A percentile compares a stretch with the other conserved stretches of the same genome.
Conservation (phyloP, 2,888 invertebrate species). For the Epinotia demarniana region DNA sequence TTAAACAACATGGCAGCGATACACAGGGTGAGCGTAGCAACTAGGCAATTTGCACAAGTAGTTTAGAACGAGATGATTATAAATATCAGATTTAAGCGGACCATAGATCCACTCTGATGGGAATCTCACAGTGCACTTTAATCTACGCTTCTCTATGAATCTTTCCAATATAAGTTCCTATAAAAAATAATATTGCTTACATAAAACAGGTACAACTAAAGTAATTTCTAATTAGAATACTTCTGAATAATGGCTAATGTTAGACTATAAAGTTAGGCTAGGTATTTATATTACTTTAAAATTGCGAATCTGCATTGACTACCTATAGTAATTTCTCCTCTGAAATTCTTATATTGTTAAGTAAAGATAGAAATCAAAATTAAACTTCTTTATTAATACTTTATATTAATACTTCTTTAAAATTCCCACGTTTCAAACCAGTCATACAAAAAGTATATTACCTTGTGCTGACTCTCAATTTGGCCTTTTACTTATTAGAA, state of each 20-base stretch:
- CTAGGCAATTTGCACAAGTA: slow-evolving; percentile 40
- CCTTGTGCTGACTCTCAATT: neutral
- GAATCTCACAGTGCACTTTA: slow-evolving; percentile 24
- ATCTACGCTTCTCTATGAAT: neutral
- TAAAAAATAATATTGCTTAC: too few species aligned
- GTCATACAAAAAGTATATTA: neutral
- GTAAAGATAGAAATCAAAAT: too few species aligned
- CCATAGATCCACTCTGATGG: slow-evolving; percentile 34
- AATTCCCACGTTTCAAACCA: slow-evolving; percentile 4
- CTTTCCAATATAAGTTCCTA: neutral
- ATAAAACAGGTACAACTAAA: neutral
- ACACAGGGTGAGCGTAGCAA: slow-evolving; percentile 19
- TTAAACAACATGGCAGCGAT: slow-evolving; percentile 24
- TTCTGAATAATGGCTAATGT: neutral
- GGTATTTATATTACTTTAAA: too few species aligned
- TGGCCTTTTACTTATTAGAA: neutral
- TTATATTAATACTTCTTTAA: too few species aligned
- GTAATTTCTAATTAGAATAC: neutral
- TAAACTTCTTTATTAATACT: too few species aligned
- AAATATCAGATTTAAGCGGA: slow-evolving; percentile 41
- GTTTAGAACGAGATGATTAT: slow-evolving; percentile 42
- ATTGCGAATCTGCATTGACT: too few species aligned
- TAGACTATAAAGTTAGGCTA: too few species aligned
- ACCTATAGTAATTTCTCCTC: too few species aligned
- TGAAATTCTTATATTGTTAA: too few species aligned